These are phyloP conservation scores for Phoxinus phoxinus DNA, from an alignment of 2,113 vertebrate genomes.

Conservation along the genomic window DNA sequence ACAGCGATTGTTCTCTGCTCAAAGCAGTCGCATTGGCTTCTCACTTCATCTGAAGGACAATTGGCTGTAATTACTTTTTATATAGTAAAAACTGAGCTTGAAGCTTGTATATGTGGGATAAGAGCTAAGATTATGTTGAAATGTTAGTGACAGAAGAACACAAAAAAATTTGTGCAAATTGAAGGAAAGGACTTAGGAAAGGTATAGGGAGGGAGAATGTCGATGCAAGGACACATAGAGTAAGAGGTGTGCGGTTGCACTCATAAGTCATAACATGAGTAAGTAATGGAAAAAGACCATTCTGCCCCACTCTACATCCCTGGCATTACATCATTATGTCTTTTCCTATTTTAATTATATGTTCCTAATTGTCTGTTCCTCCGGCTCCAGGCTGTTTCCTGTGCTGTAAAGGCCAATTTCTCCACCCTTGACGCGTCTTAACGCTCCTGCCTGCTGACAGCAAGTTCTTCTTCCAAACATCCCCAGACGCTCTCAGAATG, in stretches of 20 bases:
- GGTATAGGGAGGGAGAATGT: background rate
- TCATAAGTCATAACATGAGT: constrained; percentile 12
- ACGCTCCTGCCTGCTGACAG: constrained; percentile 17
- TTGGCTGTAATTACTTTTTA: constrained; percentile 12
- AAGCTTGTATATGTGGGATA: background rate
- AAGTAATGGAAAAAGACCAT: constrained; percentile 9
- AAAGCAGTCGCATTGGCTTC: constrained; percentile 29
- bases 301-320: background rate
- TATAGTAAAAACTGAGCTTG: background rate
- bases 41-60: constrained; percentile 3
- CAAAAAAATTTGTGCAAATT: background rate
- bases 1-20: background rate
- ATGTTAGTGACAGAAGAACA: background rate
- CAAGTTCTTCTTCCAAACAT: constrained; percentile 24
- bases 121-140: background rate
- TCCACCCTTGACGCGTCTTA: background rate
- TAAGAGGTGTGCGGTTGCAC: background rate
- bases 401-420: constrained; percentile 31
- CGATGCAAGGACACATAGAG: background rate
- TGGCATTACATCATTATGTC: constrained; percentile 15
- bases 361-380: constrained; percentile 32
- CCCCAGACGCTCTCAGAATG: constrained; percentile 33
- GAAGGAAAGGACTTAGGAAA: background rate
- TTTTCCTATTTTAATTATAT: constrained; percentile 20
- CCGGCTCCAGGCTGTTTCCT: constrained; percentile 27